A percentile compares a stretch with the other conserved stretches of the same genome.
phyloP scores from a whole-genome alignment of 2,888 invertebrate species.

The Stenodera caucasica region DNA sequence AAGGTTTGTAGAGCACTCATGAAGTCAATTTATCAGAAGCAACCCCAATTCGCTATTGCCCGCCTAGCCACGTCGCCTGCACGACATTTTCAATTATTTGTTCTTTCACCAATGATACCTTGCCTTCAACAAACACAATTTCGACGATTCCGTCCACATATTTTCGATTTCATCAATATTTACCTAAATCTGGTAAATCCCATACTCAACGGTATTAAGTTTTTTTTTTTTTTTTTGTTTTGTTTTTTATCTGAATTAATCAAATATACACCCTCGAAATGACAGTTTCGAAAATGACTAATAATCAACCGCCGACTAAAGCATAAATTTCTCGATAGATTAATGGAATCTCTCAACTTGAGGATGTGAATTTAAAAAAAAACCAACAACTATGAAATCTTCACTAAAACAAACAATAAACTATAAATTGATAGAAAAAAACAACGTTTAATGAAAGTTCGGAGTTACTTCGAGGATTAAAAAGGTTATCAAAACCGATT shows the following conservation, averaged over 20 bases:
- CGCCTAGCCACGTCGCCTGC: conserved; percentile 35
- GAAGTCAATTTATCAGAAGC: conserved; percentile 49
- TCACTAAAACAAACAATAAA: background rate
- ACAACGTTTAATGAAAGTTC: background rate
- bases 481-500: background rate
- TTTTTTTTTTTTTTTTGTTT: too few species aligned
- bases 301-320: background rate
- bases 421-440: background rate
- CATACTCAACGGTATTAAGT: background rate
- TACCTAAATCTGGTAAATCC: conserved; percentile 8
- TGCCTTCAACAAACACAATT: conserved; percentile 27
- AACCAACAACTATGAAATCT: background rate
- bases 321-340: background rate
- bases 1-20: conserved; percentile 48
- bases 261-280: background rate
- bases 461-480: conserved; percentile 3
- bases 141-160: conserved; percentile 20
- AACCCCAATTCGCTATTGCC: conserved; percentile 33
- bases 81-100: conserved; percentile 43
- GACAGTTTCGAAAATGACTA: background rate
- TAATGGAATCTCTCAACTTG: background rate
- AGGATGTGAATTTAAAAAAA: background rate
- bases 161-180: conserved; percentile 19
- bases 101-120: conserved; percentile 31
- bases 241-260: conserved; percentile 16